A percentile compares a stretch with the other conserved stretches of the same genome.
These are phyloP conservation scores for Setophaga coronata DNA, from an alignment of 2,113 vertebrate species.

Conservation along the genomic window DNA sequence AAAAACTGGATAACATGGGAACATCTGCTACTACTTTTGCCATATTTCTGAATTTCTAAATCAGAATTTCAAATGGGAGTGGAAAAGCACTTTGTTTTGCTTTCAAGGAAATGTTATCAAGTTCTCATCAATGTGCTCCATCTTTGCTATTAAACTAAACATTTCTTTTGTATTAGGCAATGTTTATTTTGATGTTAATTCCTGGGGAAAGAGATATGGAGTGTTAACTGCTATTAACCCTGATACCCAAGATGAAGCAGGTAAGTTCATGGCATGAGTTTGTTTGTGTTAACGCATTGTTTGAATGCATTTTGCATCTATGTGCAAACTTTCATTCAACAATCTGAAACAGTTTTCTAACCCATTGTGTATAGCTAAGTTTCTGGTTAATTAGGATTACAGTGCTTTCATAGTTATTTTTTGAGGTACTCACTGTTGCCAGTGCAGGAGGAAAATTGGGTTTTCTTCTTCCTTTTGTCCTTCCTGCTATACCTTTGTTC, in stretches of 20 bases:
- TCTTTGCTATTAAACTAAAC: conserved; percentile 4
- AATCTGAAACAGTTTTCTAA: neutral
- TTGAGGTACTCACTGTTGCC: neutral
- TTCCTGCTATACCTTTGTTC: neutral
- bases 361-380: neutral
- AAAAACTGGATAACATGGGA: neutral
- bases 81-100: neutral
- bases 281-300: neutral
- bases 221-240: conserved; percentile 70
- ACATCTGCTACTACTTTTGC: neutral
- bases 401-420: neutral
- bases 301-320: neutral
- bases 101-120: neutral
- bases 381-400: neutral
- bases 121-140: neutral
- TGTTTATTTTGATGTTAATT: conserved; percentile 91
- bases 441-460: neutral
- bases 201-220: conserved; percentile 85
- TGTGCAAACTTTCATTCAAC: neutral
- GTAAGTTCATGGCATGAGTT: conserved; percentile 61
- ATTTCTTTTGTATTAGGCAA: conserved; percentile 78
- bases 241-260: conserved; percentile 66
- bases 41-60: neutral
- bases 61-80: neutral
- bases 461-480: neutral